phyloP scores from a whole-genome alignment of 2,113 vertebrate genomes.

The Brachypteracias leptosomus region DNA sequence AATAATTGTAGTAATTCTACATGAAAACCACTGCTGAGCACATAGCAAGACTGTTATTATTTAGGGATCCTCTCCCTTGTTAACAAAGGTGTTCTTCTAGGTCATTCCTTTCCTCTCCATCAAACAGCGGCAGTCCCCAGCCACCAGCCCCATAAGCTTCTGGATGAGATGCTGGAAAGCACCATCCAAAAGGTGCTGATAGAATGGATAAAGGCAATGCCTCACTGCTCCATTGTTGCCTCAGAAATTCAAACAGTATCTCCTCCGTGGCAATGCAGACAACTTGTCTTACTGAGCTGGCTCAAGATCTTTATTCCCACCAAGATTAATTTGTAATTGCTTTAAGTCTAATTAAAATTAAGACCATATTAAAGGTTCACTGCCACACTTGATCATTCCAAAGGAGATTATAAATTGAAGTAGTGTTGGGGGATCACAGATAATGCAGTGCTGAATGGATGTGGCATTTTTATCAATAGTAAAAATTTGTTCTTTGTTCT shows the following conservation, averaged over 20 bases:
- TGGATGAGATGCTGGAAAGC: not conserved
- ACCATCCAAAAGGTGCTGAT: not conserved
- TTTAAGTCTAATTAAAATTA: slow-evolving; percentile 68
- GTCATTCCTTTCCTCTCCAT: not conserved
- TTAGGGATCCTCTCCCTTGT: not conserved
- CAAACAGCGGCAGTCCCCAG: not conserved
- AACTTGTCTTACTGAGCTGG: not conserved
- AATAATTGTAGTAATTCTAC: not conserved
- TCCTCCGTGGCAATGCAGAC: not conserved
- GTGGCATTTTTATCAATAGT: not conserved
- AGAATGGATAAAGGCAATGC: not conserved
- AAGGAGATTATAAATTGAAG: slow-evolving; percentile 39
- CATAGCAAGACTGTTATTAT: not conserved
- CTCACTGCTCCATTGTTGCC: not conserved
- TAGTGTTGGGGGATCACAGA: not conserved
- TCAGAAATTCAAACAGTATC: not conserved
- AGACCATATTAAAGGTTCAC: slow-evolving; percentile 45
- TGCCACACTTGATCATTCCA: slow-evolving; percentile 18
- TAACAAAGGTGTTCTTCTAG: not conserved
- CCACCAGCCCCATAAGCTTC: not conserved
- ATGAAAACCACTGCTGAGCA: not conserved
- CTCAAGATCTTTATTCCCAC: slow-evolving; percentile 31
- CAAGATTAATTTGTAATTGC: slow-evolving; percentile 54
- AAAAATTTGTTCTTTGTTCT: slow-evolving; percentile 7
- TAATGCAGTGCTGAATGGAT: not conserved